Conservation (phyloP, 37 sponge, comb jelly and placozoan species). For the Ianthella basta region DNA sequence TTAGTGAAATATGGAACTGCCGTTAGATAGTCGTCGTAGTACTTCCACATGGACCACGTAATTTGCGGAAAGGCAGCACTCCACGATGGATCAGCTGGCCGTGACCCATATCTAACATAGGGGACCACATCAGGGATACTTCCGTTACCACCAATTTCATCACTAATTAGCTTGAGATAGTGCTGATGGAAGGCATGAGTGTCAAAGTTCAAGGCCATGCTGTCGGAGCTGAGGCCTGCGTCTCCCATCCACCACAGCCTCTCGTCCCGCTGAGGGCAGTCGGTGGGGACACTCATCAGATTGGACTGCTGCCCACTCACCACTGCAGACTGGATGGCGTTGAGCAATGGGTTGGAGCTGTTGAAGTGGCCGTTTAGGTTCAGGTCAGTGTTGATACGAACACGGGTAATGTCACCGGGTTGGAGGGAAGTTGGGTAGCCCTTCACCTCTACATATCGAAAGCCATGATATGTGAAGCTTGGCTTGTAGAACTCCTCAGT, state of each 20-base stretch:
- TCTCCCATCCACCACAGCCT: conserved; percentile 85
- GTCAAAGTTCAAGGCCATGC: conserved; percentile 66
- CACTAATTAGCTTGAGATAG: conserved; percentile 42
- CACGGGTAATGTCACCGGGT: conserved; percentile 36
- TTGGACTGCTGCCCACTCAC: conserved; percentile 66
- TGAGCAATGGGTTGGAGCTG: conserved; percentile 39
- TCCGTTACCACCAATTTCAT: conserved; percentile 50
- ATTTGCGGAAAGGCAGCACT: conserved; percentile 70
- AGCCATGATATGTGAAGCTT: conserved; percentile 74
- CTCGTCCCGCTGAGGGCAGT: conserved; percentile 74
- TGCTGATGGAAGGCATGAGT: conserved; percentile 49
- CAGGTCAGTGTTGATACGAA: conserved; percentile 35
- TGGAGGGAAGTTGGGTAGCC: conserved; percentile 42
- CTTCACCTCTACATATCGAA: conserved; percentile 65
- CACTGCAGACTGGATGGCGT: conserved; percentile 50
- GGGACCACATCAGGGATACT: conserved; percentile 77
- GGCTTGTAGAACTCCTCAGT: conserved; percentile 39
- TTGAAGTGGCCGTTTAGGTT: conserved; percentile 38
- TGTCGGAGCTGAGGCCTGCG: conserved; percentile 67
- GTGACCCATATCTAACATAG: conserved; percentile 49
- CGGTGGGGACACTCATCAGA: conserved; percentile 73
- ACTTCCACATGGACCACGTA: conserved; percentile 42
- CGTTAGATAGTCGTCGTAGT: conserved; percentile 30
- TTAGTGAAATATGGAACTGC: conserved; percentile 27
- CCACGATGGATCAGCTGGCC: conserved; percentile 82